Base-by-base conservation (phyloP, 2,113 vertebrate species). In the Pimephales promelas region DNA sequence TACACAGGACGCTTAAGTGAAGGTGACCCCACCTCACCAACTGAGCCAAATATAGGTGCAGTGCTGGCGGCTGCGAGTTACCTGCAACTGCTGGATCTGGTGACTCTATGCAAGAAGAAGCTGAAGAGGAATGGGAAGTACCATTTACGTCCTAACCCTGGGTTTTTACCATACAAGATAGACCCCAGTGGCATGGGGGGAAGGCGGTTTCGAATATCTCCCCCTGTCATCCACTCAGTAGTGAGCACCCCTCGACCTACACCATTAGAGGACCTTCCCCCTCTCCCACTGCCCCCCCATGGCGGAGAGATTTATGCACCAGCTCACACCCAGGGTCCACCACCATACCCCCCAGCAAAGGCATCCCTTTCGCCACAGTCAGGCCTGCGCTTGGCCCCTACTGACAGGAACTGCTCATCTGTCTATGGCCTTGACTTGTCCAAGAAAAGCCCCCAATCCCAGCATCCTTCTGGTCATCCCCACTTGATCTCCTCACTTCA, bases 81-180 rank as follows among this genome's bases (percentile, higher is more conserved):
- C 94, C 95, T 99, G 88, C 98, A 99, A 93, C 96, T 99, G 88
- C 96, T 98, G 4, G 97, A 98, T 91, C 92, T 99, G 89, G 98
- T 99, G 90, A 95, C 97, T 11, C 92, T 99, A 54, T 99, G 98
- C 93, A 99, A 98, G 94, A 98, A 97, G 93, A 97, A 96, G 90
- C 93, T 99, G 86, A 98, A 97, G 90, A 96, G 96, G 88, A 96
- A 94, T 72, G 94, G 95, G 90, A 98, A 97, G 92, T 98, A 98
- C 91, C 96, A 96, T 88, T 95, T 96, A 86, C 94, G 96, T 81
- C 94, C 94, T 1, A 91, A 94, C 52, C 90, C 93, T 14, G 94
- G 95, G n/a, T 97, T 96, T 70, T 92, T 96, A 0, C 95, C 96
- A 64, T 98, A 96, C 82, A 91, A 97, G 87, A 92, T 98, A 45